Conservation (phyloP, 2,113 vertebrate species). For the Sander vitreus region DNA sequence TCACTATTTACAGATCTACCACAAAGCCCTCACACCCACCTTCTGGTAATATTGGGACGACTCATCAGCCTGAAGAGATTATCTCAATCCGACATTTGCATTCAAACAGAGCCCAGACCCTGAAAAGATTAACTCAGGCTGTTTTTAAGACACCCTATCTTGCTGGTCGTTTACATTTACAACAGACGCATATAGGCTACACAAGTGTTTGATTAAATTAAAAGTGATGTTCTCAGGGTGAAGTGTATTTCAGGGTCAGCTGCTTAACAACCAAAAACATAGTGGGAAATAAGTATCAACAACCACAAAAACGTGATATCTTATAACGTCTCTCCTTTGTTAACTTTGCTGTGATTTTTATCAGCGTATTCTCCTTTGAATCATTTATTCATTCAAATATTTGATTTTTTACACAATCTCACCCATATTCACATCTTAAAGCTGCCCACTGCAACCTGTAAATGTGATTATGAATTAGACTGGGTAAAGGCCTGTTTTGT, state of each 20-base stretch:
- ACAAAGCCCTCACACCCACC: conserved; percentile 11
- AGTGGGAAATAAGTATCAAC: neutral
- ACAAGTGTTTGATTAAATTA: conserved; percentile 11
- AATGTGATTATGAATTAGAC: neutral
- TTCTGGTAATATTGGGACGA: neutral
- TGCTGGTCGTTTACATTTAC: conserved; percentile 9
- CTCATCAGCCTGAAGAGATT: conserved; percentile 50
- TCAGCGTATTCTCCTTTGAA: neutral
- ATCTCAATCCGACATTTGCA: conserved; percentile 61
- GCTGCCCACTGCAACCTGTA: neutral
- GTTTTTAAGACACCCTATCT: conserved; percentile 37
- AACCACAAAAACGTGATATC: neutral
- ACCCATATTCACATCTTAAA: neutral
- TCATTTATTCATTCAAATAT: neutral
- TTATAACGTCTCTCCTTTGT: neutral
- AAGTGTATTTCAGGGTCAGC: too few relatives aligned
- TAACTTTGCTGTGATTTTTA: neutral
- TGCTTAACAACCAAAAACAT: neutral
- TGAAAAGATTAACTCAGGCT: conserved; percentile 40
- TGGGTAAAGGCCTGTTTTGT: neutral
- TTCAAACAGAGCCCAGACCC: conserved; percentile 46
- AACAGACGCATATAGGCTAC: neutral
- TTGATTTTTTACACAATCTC: neutral
- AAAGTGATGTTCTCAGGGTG: neutral
- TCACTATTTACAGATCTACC: neutral